These are phyloP conservation scores for Drosophila willistoni DNA, from an alignment of 1,140 invertebrate species.

Conservation along the genomic window DNA sequence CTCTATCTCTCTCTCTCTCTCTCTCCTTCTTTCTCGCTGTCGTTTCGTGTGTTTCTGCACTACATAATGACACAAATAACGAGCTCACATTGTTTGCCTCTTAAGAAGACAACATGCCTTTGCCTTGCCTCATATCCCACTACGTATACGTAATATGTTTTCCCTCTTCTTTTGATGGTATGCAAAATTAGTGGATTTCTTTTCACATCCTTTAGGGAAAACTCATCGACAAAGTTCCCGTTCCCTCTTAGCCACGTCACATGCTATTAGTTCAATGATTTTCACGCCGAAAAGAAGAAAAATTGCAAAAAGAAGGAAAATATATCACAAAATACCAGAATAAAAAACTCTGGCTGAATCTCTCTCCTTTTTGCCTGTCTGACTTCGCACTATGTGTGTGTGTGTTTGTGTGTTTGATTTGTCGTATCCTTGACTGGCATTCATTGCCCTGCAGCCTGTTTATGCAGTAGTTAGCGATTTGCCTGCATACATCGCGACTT, in stretches of 20 bases:
- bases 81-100: constrained; percentile 72
- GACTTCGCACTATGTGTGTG: background rate
- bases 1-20: constrained; percentile 13
- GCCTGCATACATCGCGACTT: constrained; percentile 34
- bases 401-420: background rate
- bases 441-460: constrained; percentile 80
- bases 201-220: constrained; percentile 57
- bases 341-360: background rate
- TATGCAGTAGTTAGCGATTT: constrained; percentile 79
- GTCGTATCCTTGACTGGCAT: constrained; percentile 55
- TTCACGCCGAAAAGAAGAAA: constrained; percentile 75
- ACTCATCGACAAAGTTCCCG: constrained; percentile 28
- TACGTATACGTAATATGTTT: constrained; percentile 72
- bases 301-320: constrained; percentile 18
- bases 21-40: background rate
- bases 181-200: constrained; percentile 73
- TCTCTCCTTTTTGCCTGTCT: background rate
- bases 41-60: constrained; percentile 29
- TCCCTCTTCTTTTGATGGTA: constrained; percentile 42
- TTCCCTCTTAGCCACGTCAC: constrained; percentile 52
- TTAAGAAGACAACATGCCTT: constrained; percentile 67
- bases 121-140: background rate
- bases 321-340: constrained; percentile 13
- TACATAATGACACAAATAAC: constrained; percentile 80
- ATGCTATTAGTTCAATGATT: constrained; percentile 82